Conservation (phyloP, 2,888 invertebrate genomes). For the Rapana venosa region DNA sequence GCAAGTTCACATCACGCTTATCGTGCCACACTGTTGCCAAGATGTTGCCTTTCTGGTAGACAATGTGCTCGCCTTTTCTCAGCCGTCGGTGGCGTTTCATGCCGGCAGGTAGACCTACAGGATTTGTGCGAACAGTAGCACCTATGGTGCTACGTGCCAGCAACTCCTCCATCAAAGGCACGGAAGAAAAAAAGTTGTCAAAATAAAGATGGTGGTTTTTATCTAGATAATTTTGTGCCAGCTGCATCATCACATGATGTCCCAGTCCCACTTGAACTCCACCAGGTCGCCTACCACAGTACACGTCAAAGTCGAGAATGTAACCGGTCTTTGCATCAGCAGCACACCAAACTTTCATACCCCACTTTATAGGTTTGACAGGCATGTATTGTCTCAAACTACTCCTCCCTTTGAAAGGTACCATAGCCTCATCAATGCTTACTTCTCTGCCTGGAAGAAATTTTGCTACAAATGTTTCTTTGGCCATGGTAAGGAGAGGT, state of each 20-base stretch:
- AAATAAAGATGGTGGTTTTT: too few relatives aligned
- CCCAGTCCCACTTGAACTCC: too few relatives aligned
- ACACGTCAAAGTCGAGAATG: not conserved
- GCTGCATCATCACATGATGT: too few relatives aligned
- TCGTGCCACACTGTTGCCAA: not conserved
- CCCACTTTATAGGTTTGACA: slow-evolving; percentile 8
- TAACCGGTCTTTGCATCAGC: not conserved
- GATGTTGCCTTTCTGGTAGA: not conserved
- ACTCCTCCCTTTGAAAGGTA: slow-evolving; percentile 13
- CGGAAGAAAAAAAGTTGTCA: too few relatives aligned
- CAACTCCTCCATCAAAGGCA: not conserved
- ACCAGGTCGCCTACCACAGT: not conserved
- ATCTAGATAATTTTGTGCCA: too few relatives aligned
- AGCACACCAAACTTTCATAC: slow-evolving; percentile 23
- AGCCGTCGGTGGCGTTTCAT: not conserved
- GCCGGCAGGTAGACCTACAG: not conserved
- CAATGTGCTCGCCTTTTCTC: not conserved
- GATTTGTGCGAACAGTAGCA: too few relatives aligned
- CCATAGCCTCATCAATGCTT: slow-evolving; percentile 14
- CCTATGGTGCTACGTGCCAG: not conserved
- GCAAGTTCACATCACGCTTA: not conserved
- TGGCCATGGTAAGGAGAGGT: not conserved
- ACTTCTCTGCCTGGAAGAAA: not conserved
- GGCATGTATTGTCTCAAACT: not conserved
- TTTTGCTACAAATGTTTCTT: not conserved